These are phyloP conservation scores for Diloba caeruleocephala DNA, from an alignment of 2,888 invertebrate genomes.

Conservation along the genomic window DNA sequence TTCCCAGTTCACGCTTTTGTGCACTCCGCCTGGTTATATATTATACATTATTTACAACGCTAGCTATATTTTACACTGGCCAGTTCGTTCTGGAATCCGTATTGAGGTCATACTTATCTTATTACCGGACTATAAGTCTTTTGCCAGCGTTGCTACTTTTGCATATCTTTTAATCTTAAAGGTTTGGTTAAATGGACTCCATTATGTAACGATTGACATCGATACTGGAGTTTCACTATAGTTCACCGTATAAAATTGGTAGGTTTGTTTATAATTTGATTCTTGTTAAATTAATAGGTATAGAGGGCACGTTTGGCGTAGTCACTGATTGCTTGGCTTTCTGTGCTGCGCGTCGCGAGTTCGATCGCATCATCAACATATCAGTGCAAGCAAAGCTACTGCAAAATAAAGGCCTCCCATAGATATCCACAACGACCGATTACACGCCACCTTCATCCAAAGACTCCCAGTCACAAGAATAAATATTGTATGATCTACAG, in stretches of 20 bases:
- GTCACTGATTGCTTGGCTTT: no score
- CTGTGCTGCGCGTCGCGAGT: no score
- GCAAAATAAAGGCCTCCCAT: no score
- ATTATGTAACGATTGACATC: slow-evolving; percentile 33
- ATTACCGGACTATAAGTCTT: slow-evolving; percentile 67
- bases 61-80: slow-evolving; percentile 70
- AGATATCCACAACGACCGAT: no score
- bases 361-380: no score
- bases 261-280: slow-evolving; percentile 2
- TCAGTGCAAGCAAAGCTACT: no score
- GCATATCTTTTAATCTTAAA: slow-evolving; percentile 62
- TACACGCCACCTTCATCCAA: no score
- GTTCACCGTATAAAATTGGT: slow-evolving; percentile 15
- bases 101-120: slow-evolving; percentile 76
- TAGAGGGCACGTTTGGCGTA: no score
- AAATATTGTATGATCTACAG: no score
- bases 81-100: slow-evolving; percentile 68
- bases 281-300: no score
- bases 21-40: slow-evolving; percentile 71
- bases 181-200: slow-evolving; percentile 53
- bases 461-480: no score
- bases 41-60: slow-evolving; percentile 74
- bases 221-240: slow-evolving; percentile 16
- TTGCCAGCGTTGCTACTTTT: slow-evolving; percentile 62
- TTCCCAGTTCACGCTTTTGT: slow-evolving; percentile 63